Conservation (phyloP, 2,888 invertebrate species). For the Torymus tubicola region DNA sequence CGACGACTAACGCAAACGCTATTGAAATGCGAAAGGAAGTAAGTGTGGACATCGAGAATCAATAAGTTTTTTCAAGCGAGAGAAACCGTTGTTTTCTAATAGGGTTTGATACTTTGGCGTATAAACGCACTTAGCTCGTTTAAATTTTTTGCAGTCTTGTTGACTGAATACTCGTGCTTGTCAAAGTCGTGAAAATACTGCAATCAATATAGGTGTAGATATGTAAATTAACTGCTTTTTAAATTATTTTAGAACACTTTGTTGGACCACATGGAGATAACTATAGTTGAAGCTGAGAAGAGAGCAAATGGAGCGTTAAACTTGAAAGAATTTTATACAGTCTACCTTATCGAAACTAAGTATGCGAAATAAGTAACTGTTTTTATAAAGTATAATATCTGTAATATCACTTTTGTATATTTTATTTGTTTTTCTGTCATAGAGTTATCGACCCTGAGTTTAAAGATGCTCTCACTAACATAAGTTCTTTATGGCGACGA, state of each 20-base stretch:
- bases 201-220: neutral
- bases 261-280: slow-evolving; percentile 85
- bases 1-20: slow-evolving; percentile 63
- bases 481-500: slow-evolving; percentile 86
- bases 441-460: slow-evolving; percentile 83
- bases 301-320: slow-evolving; percentile 86
- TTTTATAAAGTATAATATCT: slow-evolving; percentile 5
- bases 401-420: slow-evolving; percentile 24
- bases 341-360: slow-evolving; percentile 88
- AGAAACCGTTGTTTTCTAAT: neutral
- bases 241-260: slow-evolving; percentile 79
- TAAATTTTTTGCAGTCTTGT: no score
- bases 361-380: slow-evolving; percentile 74
- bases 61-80: neutral
- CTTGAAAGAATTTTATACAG: slow-evolving; percentile 86
- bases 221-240: neutral
- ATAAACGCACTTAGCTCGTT: no score
- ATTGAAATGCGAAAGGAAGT: slow-evolving; percentile 71
- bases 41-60: slow-evolving; percentile 31
- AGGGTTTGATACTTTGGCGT: no score
- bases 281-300: slow-evolving; percentile 87
- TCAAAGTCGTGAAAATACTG: no score
- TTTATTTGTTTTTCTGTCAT: slow-evolving; percentile 48
- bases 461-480: slow-evolving; percentile 80
- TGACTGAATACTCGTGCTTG: no score